Percentiles rank a stretch among this genome's conserved stretches.
These are phyloP conservation scores for Amphiura filiformis DNA, from an alignment of 35 echinoderm and acorn worm species.

Conservation along the genomic window DNA sequence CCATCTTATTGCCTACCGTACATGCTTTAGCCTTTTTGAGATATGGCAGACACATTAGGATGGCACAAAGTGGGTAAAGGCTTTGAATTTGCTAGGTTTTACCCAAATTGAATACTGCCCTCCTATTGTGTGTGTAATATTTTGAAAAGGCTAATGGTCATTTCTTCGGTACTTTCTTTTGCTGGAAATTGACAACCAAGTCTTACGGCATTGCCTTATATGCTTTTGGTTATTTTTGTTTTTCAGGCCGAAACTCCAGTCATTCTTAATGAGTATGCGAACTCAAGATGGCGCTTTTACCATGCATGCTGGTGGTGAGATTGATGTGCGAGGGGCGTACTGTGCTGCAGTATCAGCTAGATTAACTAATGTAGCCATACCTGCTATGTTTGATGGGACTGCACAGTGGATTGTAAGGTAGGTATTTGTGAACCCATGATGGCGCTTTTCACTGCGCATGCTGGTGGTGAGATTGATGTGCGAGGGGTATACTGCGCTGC, in stretches of 20 bases:
- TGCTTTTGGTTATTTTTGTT: constrained; percentile 1
- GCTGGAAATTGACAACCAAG: too few relatives aligned
- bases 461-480: constrained; percentile 90
- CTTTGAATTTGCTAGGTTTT: too few relatives aligned
- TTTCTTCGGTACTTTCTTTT: too few relatives aligned
- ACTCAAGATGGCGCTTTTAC: constrained; percentile 71
- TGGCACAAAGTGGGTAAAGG: too few relatives aligned
- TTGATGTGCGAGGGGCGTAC: constrained; percentile 96
- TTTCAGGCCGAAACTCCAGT: constrained; percentile 72
- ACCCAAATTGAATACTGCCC: too few relatives aligned
- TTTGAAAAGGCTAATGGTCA: too few relatives aligned
- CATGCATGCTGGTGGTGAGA: constrained; percentile 94
- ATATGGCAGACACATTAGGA: too few relatives aligned
- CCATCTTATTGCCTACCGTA: too few relatives aligned
- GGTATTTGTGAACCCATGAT: constrained; percentile 56
- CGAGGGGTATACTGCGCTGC: constrained; percentile 98
- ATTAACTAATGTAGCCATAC: constrained; percentile 84
- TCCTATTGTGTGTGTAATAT: too few relatives aligned
- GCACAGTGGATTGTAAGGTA: constrained; percentile 94
- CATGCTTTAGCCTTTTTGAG: too few relatives aligned
- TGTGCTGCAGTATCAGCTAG: constrained; percentile 96
- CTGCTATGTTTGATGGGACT: constrained; percentile 96
- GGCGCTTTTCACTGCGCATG: constrained; percentile 90
- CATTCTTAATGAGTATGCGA: constrained; percentile 83
- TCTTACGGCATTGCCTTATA: too few relatives aligned